A percentile compares a stretch with the other conserved stretches of the same genome.
Evolutionary conservation across 2,888 invertebrate genomes (phyloP).

Genomic region (Scotopteryx bipunctaria): DNA sequence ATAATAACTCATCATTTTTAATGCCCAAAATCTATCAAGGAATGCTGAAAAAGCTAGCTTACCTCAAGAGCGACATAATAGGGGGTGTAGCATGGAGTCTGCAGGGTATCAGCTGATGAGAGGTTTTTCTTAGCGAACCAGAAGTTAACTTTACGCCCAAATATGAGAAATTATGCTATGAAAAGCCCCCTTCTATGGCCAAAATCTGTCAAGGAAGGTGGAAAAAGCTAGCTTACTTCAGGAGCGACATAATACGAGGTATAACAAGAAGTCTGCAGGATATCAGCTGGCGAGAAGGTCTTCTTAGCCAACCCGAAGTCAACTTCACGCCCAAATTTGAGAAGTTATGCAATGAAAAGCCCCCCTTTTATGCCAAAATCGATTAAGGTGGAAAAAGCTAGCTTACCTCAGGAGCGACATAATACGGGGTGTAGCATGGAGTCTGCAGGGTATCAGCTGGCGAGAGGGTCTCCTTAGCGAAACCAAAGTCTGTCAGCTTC

Average conservation of each 20-base stretch:
- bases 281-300: too few species aligned
- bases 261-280: too few species aligned
- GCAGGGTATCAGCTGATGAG: too few species aligned
- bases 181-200: background rate
- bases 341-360: too few species aligned
- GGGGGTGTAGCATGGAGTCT: too few species aligned
- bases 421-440: conserved; percentile 99
- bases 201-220: background rate
- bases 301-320: background rate
- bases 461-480: conserved; percentile 95
- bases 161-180: too few species aligned
- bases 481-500: conserved; percentile 99
- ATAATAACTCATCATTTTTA: too few species aligned
- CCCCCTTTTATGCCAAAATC: background rate
- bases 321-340: too few species aligned
- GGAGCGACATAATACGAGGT: too few species aligned
- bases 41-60: too few species aligned
- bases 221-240: too few species aligned
- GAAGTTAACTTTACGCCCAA: background rate
- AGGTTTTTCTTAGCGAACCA: background rate
- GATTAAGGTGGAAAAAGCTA: background rate
- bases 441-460: conserved; percentile 96
- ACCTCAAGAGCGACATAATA: too few species aligned
- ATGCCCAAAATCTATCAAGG: background rate
- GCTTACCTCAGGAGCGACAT: conserved; percentile 88